Conservation (phyloP, 1,140 invertebrate species). For the Drosophila tristis region DNA sequence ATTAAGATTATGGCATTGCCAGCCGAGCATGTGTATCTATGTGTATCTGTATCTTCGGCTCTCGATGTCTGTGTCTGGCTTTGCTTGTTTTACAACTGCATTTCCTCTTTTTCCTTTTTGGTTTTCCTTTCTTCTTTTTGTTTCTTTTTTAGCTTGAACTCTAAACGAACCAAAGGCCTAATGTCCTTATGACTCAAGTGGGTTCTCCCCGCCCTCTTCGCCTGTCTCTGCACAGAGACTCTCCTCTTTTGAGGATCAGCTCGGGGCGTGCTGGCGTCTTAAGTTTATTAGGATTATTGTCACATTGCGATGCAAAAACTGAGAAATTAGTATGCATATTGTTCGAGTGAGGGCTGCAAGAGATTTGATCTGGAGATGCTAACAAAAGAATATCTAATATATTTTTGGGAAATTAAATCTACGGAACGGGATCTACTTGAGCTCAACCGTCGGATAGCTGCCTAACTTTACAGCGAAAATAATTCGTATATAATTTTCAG, state of each 20-base stretch:
- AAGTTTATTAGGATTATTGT: slow-evolving; percentile 57
- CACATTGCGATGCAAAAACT: slow-evolving; percentile 30
- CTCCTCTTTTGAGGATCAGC: slow-evolving; percentile 23
- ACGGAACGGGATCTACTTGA: too few species aligned
- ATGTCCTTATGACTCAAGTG: slow-evolving; percentile 76
- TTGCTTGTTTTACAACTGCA: slow-evolving; percentile 44
- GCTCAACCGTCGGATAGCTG: too few species aligned
- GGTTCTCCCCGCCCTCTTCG: slow-evolving; percentile 6
- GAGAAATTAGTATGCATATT: slow-evolving; percentile 40
- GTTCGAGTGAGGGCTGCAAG: slow-evolving; percentile 13
- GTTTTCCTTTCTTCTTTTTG: slow-evolving; percentile 21
- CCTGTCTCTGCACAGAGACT: too few species aligned
- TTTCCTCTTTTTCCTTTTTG: slow-evolving; percentile 30
- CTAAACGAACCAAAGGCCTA: slow-evolving; percentile 49
- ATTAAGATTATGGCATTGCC: slow-evolving; percentile 72
- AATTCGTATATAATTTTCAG: too few species aligned
- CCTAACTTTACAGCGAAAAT: too few species aligned
- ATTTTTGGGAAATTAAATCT: slow-evolving; percentile 6
- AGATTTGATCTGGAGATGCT: not conserved
- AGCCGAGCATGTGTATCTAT: slow-evolving; percentile 38
- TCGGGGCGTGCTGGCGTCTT: slow-evolving; percentile 74
- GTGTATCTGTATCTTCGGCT: slow-evolving; percentile 18
- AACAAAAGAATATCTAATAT: not conserved
- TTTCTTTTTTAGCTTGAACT: slow-evolving; percentile 60
- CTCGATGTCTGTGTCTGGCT: slow-evolving; percentile 10